Evolutionary conservation across 2,888 invertebrate genomes (phyloP), one percentile per base, ranked within the genome.

Genomic region (Pyrgus malvae): DNA sequence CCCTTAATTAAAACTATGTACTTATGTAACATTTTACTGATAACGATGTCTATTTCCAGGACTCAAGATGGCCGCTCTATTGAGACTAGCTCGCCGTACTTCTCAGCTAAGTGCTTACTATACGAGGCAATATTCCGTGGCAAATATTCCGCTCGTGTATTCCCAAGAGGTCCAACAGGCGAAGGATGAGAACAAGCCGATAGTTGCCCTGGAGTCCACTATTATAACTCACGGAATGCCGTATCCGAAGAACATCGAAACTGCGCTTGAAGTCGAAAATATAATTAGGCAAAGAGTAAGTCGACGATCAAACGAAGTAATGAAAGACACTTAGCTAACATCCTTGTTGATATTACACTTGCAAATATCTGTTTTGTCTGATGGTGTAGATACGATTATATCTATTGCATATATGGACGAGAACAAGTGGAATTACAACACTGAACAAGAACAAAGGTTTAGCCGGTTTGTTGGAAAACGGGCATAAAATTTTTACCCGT

Each of bases 191-290:
- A 84, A 90, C 21, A 85, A 91, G 62, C 96, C 98, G 6, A 92
- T 99, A 57, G 98, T 99, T 12, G 98, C 99, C 1, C 88, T 99
- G 64, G 99, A 99, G 91, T 98, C 98, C 5, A 98, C 99, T 0
- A 98, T 99, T 60, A 97, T 99, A 58, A 99, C 99, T 0, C 99
- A 99, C 86, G 99, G 99, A 35, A 97, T 99, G 96, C 98, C 99
- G 0, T 95, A 93, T 83, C 99, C 99, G 0, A 91, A 95, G 48
- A 99, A 99, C 86, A 86, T 98, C 44, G 90, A 95, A 63, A 98
- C 97, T 25, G 98, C 98, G 3, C 57, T 93, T 33, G 91, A 93
- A 72, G 95, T 98, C 1, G 97, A 99, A 83, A 84, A 93, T 48
- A 92, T 95, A 57, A 93, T 99, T 16, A 92, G 94, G 67, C 73